Base-by-base conservation (phyloP, 2,113 vertebrate species). In the Ibidorhyncha struthersii region DNA sequence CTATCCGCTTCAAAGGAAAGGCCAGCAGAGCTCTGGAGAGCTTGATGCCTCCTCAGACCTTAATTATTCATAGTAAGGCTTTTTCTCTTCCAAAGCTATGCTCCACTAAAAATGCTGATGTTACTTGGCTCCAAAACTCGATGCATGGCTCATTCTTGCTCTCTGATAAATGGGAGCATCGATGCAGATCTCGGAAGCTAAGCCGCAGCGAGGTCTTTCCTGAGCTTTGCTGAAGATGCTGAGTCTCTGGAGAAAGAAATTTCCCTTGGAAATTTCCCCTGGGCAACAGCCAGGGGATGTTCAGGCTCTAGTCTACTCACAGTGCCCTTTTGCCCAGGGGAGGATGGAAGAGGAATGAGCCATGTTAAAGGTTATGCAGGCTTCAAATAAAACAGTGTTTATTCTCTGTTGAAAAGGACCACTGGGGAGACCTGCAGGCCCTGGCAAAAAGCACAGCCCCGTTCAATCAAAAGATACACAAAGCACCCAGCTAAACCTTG, bases 21-120 rank as follows among this genome's bases (percentile, higher is more conserved):
- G 52, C 55, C 82, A 80, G 65, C 15, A 94, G 26, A 93, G 82
- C 55, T 53, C 58, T 36, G 20, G 41, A 90, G 63, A 73, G 83
- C 36, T 12, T 45, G 38, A 76, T 86, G 63, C 36, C 32, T 91
- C 32, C 49, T 85, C 43, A 85, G 36, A 16, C 41, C 36, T 91
- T 74, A 78, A 89, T 96, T 87, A 94, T 66, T 97, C 71, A 87
- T 52, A 71, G 36, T 30, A 85, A 92, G 38, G 83, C 29, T 96
- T 58, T 58, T 84, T 81, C 65, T 70, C 41, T 89, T 63, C 58
- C 55, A 77, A 67, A 95, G 67, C 50, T 23, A n/a, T 4, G 7
- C 82, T 70, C 55, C 41, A 59, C 66, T 86, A 81, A 96, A 95
- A 93, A 61, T 30, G 70, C 95, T 96, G 91, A 92, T 90, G 76